These are phyloP conservation scores for Rhagoletis zephyria DNA, from an alignment of 1,140 invertebrate genomes.

Conservation along the genomic window DNA sequence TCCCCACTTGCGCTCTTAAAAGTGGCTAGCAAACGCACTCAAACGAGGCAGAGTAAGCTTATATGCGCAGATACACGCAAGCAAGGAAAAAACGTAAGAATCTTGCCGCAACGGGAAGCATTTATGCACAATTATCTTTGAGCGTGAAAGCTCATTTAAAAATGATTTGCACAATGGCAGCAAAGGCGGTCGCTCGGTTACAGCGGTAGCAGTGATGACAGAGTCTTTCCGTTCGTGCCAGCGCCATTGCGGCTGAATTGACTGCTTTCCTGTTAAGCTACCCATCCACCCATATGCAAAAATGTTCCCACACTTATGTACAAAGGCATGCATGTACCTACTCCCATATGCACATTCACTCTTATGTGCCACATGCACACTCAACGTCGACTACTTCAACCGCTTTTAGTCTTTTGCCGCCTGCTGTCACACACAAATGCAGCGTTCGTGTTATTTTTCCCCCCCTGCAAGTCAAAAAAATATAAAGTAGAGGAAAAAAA, in stretches of 20 bases:
- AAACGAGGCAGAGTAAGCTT: background rate
- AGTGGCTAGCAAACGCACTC: background rate
- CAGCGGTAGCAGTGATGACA: background rate
- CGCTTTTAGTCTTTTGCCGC: background rate
- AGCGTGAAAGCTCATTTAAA: slow-evolving; percentile 50
- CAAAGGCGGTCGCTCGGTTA: no score
- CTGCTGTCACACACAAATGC: background rate
- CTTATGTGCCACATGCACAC: background rate
- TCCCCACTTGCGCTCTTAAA: no score
- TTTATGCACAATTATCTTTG: slow-evolving; percentile 44
- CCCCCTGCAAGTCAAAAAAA: no score
- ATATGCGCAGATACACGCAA: background rate
- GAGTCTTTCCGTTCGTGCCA: background rate
- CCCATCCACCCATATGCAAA: no score
- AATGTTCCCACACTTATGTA: background rate
- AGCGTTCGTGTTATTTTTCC: no score
- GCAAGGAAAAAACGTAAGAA: no score
- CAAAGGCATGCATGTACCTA: background rate
- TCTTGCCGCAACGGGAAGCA: background rate
- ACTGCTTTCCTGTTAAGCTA: slow-evolving; percentile 3
- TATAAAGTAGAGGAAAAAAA: background rate
- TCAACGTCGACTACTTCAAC: background rate
- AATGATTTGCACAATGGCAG: background rate
- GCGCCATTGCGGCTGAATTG: background rate
- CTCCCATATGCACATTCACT: background rate